Percentiles rank a stretch among this genome's conserved stretches.
These are phyloP conservation scores for Acrossocheilus fasciatus DNA, from an alignment of 2,797 vertebrate genomes.

Conservation along the genomic window DNA sequence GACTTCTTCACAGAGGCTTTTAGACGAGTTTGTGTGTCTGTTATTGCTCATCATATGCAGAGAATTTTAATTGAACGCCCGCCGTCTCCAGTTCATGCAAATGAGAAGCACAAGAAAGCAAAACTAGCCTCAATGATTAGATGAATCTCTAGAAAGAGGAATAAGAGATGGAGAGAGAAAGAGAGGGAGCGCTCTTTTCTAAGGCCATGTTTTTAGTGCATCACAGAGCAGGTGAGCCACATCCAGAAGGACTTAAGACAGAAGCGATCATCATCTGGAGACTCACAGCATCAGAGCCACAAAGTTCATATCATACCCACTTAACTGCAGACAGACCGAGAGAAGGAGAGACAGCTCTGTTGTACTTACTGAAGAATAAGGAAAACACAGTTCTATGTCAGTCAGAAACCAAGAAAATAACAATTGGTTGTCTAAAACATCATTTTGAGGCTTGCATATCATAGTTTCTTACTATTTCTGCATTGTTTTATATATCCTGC, in stretches of 20 bases:
- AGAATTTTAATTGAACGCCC: constrained; percentile 50
- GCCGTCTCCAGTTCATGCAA: constrained; percentile 21
- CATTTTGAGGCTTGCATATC: not conserved
- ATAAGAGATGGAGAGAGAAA: not conserved
- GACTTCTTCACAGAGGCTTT: not conserved
- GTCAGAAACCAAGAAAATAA: not conserved
- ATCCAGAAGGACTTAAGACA: not conserved
- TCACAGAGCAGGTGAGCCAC: not conserved
- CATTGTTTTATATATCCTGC: not conserved
- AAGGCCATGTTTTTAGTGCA: constrained; percentile 6
- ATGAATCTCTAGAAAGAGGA: not conserved
- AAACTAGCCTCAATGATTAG: not conserved
- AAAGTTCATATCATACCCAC: not conserved
- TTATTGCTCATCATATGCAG: constrained; percentile 15
- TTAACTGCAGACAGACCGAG: constrained; percentile 2
- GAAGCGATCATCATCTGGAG: not conserved
- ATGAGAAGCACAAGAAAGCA: not conserved
- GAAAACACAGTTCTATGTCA: not conserved
- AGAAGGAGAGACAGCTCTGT: not conserved
- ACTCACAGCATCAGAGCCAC: constrained; percentile 8
- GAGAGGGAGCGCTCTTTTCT: not conserved
- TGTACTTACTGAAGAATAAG: not conserved
- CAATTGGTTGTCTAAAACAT: no score
- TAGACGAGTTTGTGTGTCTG: not conserved
- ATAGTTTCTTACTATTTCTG: not conserved